Evolutionary conservation across 2,888 invertebrate species (phyloP), one percentile per base, ranked within the genome.

Genomic region (Cheilosia pagana): DNA sequence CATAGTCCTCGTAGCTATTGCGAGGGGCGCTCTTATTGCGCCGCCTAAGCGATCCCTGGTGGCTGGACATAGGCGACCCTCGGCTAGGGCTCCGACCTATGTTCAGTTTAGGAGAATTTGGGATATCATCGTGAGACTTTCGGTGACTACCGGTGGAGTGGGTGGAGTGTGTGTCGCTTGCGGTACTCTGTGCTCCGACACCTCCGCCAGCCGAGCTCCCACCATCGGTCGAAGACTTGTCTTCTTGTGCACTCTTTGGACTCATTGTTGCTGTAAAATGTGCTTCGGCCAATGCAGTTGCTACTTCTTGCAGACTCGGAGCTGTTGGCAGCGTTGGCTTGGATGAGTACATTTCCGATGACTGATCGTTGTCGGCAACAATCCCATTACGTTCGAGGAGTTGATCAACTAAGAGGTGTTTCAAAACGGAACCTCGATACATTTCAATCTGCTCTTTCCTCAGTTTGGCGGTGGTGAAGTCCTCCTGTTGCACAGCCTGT

Each of bases 381-480:
- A 88, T 57, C 89, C 96, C 97, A 87, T 95, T 93, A 12, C 94
- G 92, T 90, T 98, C 98, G 81, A 98, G 93, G 53, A 98, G 93
- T 87, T 96, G 94, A 28, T 95, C 94, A 0, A 98, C 93, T 87
- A 95, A 94, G 0, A 97, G 92, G 75, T 95, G 95, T 63, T 95
- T 94, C 88, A 97, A 96, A 1, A 96, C 94, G 63, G 95, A 94
- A 16, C 94, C 93, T 55, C 97, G 93, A 72, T 96, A 97, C 88
- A 96, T 95, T 88, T 98, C 96, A 89, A 98, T 97, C 92, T 98
- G 95, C 79, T 95, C 95, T 89, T 98, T 96, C 92, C 98, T 97
- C 70, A 96, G 93, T 83, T 96, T 94, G 0, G 98, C 98, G 82
- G 96, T 95, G 88, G 98, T 98, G 90, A 97, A 98, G 92, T 98